phyloP scores from a whole-genome alignment of 1,140 invertebrate species.

The Lasioglossum albipes region DNA sequence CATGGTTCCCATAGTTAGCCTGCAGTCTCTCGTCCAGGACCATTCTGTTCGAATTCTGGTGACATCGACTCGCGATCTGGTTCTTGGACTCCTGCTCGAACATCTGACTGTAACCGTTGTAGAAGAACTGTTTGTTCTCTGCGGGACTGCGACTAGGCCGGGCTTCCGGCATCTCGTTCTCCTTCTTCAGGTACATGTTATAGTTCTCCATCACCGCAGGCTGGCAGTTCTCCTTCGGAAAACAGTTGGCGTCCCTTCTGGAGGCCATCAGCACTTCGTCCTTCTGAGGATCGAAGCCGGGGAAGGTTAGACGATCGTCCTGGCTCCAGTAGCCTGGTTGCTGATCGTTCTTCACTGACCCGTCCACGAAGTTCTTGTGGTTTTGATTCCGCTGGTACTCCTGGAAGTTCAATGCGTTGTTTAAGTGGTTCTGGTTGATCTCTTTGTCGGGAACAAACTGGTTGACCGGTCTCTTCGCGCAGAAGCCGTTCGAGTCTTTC shows the following conservation, averaged over 20 bases:
- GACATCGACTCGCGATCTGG: constrained; percentile 47
- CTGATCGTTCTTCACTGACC: constrained; percentile 40
- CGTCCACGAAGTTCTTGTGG: constrained; percentile 54
- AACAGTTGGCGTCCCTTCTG: constrained; percentile 59
- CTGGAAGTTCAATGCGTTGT: constrained; percentile 32
- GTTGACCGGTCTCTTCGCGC: constrained; percentile 34
- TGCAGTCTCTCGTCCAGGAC: constrained; percentile 58
- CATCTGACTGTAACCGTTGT: constrained; percentile 67
- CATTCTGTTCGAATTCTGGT: constrained; percentile 43
- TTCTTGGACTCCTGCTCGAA: constrained; percentile 61
- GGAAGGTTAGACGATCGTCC: constrained; percentile 68
- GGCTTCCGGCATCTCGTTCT: constrained; percentile 42
- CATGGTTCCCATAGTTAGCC: constrained; percentile 64
- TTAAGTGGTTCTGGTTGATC: constrained; percentile 31
- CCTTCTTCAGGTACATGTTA: constrained; percentile 39
- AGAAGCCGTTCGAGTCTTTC: constrained; percentile 42
- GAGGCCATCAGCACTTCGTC: constrained; percentile 51
- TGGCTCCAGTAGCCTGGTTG: constrained; percentile 55
- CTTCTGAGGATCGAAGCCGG: constrained; percentile 65
- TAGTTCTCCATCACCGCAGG: constrained; percentile 20
- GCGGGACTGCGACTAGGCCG: constrained; percentile 59
- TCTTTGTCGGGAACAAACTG: constrained; percentile 50
- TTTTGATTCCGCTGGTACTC: constrained; percentile 45
- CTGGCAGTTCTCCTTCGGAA: constrained; percentile 58
- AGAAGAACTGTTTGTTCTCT: constrained; percentile 55